Evolutionary conservation across 2,888 invertebrate genomes (phyloP).

Genomic region (Dynastes grantii): DNA sequence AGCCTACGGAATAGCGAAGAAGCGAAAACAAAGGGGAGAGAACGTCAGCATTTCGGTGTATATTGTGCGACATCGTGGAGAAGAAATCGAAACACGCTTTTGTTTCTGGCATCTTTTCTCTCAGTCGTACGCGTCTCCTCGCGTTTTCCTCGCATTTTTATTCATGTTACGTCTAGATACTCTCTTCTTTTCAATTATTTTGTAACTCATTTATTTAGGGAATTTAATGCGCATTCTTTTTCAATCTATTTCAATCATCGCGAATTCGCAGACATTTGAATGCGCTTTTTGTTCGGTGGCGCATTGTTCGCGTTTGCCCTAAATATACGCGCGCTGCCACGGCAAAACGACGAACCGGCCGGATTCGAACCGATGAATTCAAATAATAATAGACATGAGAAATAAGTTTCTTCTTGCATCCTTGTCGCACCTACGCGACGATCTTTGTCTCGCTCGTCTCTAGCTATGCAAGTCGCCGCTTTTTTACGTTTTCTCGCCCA

Average conservation of each 20-base stretch:
- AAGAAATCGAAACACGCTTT: constrained; percentile 10
- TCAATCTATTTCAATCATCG: constrained; percentile 59
- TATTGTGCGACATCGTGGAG: background rate
- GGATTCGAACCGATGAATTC: constrained; percentile 51
- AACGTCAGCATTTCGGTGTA: background rate
- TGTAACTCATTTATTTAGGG: constrained; percentile 57
- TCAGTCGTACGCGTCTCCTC: background rate
- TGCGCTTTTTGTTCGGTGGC: constrained; percentile 52
- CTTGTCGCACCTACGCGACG: background rate
- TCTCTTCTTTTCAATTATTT: constrained; percentile 57
- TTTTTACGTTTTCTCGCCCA: constrained; percentile 4
- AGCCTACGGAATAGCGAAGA: background rate
- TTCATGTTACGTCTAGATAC: constrained; percentile 50
- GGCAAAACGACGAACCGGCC: constrained; percentile 11
- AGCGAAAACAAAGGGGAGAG: constrained; percentile 16
- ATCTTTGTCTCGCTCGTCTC: background rate
- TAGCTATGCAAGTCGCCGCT: background rate
- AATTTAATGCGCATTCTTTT: constrained; percentile 58
- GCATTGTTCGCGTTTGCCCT: constrained; percentile 54
- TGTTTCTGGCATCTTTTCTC: constrained; percentile 1
- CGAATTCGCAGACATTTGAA: constrained; percentile 56
- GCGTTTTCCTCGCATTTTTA: constrained; percentile 50
- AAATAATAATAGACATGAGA: constrained; percentile 52
- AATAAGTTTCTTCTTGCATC: constrained; percentile 29
- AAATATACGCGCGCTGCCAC: constrained; percentile 50